Conservation (phyloP, 92 coral and sea anemone species). For the Porites divaricata region DNA sequence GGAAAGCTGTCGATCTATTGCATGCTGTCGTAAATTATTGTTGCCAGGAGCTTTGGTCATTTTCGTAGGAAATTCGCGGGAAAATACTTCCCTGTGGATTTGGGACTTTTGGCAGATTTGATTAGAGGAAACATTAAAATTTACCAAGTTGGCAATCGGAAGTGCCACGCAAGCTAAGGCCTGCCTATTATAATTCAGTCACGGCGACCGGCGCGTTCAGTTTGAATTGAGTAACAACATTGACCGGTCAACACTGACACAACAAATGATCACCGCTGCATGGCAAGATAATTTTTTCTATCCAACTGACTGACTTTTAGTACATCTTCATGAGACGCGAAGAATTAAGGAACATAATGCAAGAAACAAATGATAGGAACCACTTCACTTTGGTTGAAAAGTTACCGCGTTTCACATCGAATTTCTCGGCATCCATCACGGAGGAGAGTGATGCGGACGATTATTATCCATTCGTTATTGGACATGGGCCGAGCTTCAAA, state of each 20-base stretch:
- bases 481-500: conserved; percentile 83
- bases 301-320: neutral
- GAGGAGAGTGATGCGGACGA: conserved; percentile 86
- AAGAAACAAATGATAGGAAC: conserved; percentile 15
- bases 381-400: conserved; percentile 40
- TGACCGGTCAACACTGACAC: conserved; percentile 16
- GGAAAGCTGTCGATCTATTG: neutral
- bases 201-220: conserved; percentile 58
- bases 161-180: conserved; percentile 92
- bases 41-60: conserved; percentile 19
- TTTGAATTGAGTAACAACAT: conserved; percentile 40
- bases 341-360: conserved; percentile 37
- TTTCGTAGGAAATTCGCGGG: conserved; percentile 85
- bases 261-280: conserved; percentile 15
- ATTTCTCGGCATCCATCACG: conserved; percentile 23
- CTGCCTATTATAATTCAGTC: conserved; percentile 63
- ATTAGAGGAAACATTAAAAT: conserved; percentile 73
- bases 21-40: neutral
- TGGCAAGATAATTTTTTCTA: conserved; percentile 21
- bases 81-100: conserved; percentile 70
- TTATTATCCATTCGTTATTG: conserved; percentile 85
- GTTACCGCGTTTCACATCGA: conserved; percentile 36
- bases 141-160: conserved; percentile 89
- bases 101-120: conserved; percentile 77
- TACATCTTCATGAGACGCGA: conserved; percentile 24